These are phyloP conservation scores for Heterodera carotae DNA, from an alignment of 1,140 invertebrate species.

Conservation along the genomic window DNA sequence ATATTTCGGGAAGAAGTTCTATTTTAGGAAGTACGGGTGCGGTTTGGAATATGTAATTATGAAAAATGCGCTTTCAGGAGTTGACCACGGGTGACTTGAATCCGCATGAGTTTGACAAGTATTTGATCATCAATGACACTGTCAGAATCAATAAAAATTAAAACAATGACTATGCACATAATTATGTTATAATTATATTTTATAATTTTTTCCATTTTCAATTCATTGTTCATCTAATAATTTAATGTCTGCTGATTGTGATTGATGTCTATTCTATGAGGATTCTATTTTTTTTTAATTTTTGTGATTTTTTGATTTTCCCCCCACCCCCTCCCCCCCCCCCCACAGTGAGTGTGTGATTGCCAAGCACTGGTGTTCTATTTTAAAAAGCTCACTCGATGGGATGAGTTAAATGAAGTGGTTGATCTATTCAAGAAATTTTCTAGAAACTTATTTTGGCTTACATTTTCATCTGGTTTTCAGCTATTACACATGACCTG, in stretches of 20 bases:
- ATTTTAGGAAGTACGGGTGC: too few species aligned
- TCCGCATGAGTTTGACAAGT: slow-evolving; percentile 41
- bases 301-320: too few species aligned
- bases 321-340: too few species aligned
- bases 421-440: too few species aligned
- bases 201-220: neutral
- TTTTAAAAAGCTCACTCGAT: too few species aligned
- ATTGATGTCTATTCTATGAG: neutral
- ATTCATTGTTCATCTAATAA: neutral
- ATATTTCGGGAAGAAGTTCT: too few species aligned
- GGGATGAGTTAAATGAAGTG: too few species aligned
- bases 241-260: neutral
- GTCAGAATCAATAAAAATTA: neutral
- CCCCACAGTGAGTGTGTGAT: too few species aligned
- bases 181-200: neutral
- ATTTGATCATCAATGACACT: slow-evolving; percentile 31
- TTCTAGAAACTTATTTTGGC: too few species aligned
- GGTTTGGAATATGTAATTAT: too few species aligned
- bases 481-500: neutral
- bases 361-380: too few species aligned
- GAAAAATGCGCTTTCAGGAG: slow-evolving; percentile 34
- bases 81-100: slow-evolving; percentile 35
- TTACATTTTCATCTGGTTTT: neutral
- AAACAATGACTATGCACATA: neutral
- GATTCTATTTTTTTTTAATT: neutral